Evolutionary conservation across 2,797 vertebrate species (phyloP), one percentile per base, ranked within the genome.

Genomic region (Erpetoichthys calabaricus): DNA sequence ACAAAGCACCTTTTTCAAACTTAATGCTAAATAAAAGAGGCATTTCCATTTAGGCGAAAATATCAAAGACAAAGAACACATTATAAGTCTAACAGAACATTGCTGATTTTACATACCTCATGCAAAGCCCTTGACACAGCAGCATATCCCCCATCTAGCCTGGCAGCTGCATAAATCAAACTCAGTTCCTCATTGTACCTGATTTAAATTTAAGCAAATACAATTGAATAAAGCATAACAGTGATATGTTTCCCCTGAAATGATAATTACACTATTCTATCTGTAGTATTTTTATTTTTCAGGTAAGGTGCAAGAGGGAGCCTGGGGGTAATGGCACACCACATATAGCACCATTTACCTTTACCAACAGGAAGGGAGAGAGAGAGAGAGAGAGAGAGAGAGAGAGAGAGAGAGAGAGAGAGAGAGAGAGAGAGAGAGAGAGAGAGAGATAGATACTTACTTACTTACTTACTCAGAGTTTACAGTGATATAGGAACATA

Each of bases 121-220:
- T 89, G 81, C 3, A 93, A 62, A 10, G 80, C 85, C 70, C 90
- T 85, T 65, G 68, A 80, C 62, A 89, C 80, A 1, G 90, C 89
- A 6, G 90, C 88, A 42, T 88, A 92, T 56, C 85, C 79, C 3
- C 86, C 90, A 47, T 88, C 89, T 47, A 95, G 73, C 41, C 89
- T 82, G 53, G 89, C 79, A 1, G 81, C 86, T 86, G 91, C 80
- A 67, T 91, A 95, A 1, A 91, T 64, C 65, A 89, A 62, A 1
- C 80, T 78, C 3, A 88, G 60, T n/a, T 86, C 81, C 44, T 85
- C 80, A 56, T 77, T 70, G 4, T 86, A 95, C 62, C 92, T 95
- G 59, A 41, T 50, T 56, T 3, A 51, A 50, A 60, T 68, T 55
- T 9, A 8, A 63, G 8, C 25, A 25, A 25, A 25, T 25, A 25